Evolutionary conservation across 2,797 vertebrate genomes (phyloP).

Genomic region (Dicrostonyx torquatus): DNA sequence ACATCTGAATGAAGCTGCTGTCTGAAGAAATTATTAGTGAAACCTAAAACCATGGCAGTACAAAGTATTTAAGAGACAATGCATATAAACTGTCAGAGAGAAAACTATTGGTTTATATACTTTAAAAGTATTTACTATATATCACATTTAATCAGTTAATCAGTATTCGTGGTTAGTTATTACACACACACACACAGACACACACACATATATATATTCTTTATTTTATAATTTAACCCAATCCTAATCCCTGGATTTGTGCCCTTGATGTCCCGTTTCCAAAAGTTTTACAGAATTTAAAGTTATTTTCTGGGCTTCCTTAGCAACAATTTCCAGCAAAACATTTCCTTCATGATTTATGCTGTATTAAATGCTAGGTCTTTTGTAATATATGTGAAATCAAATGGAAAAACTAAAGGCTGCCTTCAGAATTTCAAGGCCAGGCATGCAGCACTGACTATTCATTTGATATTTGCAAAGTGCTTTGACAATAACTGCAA

Average conservation of each 20-base stretch:
- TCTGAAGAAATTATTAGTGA: neutral
- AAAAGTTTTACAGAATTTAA: neutral
- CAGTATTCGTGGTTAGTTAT: neutral
- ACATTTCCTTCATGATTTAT: constrained; percentile 13
- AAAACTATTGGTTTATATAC: neutral
- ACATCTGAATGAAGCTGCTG: neutral
- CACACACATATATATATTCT: neutral
- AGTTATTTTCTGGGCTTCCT: neutral
- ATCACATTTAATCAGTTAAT: no score
- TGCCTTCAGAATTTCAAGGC: constrained; percentile 61
- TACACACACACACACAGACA: no score
- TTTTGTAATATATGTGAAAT: neutral
- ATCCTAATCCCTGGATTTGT: neutral
- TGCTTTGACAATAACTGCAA: constrained; percentile 50
- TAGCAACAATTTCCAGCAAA: neutral
- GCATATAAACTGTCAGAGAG: neutral
- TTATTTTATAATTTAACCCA: neutral
- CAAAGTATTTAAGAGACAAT: neutral
- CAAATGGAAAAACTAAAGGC: constrained; percentile 50
- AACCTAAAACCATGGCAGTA: neutral
- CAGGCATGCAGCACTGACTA: neutral
- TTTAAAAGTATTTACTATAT: neutral
- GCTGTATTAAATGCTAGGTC: neutral
- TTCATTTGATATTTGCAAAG: constrained; percentile 71
- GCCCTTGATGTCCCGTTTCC: neutral